Conservation (phyloP, 2,113 vertebrate species). For the Chamaea fasciata region DNA sequence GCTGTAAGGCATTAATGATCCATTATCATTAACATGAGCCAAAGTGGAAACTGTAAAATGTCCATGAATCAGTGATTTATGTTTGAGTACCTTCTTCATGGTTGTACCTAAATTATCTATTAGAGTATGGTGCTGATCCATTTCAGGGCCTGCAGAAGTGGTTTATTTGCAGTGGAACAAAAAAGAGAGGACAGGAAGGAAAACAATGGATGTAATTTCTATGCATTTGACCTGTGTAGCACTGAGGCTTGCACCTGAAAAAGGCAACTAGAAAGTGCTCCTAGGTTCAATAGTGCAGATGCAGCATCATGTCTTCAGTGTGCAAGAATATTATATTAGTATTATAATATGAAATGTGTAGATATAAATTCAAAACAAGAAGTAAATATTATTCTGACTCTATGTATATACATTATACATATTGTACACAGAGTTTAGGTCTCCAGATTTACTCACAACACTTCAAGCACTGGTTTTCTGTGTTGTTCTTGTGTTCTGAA, state of each 20-base stretch:
- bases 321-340: not conserved
- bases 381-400: not conserved
- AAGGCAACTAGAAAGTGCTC: not conserved
- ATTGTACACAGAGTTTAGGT: not conserved
- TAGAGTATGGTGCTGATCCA: not conserved
- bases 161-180: not conserved
- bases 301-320: not conserved
- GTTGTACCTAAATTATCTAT: not conserved
- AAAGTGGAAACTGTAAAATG: not conserved
- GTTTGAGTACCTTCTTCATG: not conserved
- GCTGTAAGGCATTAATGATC: not conserved
- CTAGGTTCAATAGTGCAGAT: not conserved
- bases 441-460: not conserved
- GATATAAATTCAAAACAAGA: not conserved
- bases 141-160: not conserved
- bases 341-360: not conserved
- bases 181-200: not conserved
- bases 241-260: not conserved
- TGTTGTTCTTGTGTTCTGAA: not conserved
- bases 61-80: not conserved
- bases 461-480: not conserved
- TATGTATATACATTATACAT: constrained; percentile 18
- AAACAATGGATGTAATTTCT: not conserved
- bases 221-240: not conserved
- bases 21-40: not conserved